phyloP scores from a whole-genome alignment of 2,888 invertebrate genomes.

The Macrosoma leucophasiata region DNA sequence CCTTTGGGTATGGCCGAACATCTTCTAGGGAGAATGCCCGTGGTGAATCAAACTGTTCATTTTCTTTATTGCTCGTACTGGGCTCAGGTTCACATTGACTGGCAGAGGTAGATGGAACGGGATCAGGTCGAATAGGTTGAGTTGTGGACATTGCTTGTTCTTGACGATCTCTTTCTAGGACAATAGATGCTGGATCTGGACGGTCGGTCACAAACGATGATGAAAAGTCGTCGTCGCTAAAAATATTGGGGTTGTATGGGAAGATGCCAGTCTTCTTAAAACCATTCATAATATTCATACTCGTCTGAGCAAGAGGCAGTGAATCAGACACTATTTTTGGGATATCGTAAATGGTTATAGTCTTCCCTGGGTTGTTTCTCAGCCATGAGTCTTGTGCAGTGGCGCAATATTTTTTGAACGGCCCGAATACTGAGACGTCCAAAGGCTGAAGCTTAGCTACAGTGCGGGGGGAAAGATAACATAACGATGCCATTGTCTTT shows the following conservation, averaged over 20 bases:
- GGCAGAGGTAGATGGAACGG: slow-evolving; percentile 23
- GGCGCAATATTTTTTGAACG: slow-evolving; percentile 23
- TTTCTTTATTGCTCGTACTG: slow-evolving; percentile 26
- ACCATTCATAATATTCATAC: slow-evolving; percentile 23
- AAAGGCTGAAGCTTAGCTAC: slow-evolving; percentile 22
- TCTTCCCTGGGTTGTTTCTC: slow-evolving; percentile 24
- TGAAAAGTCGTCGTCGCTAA: slow-evolving; percentile 21
- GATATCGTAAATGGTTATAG: slow-evolving; percentile 28
- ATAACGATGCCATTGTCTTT: slow-evolving; percentile 27
- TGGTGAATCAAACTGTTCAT: slow-evolving; percentile 19
- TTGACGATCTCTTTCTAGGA: slow-evolving; percentile 19
- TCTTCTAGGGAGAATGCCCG: too few species aligned
- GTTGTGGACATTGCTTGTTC: slow-evolving; percentile 21
- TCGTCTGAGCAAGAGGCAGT: slow-evolving; percentile 22
- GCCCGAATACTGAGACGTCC: slow-evolving; percentile 26
- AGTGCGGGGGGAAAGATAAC: slow-evolving; percentile 25
- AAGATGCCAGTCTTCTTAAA: slow-evolving; percentile 26
- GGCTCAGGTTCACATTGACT: slow-evolving; percentile 27
- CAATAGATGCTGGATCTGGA: slow-evolving; percentile 19
- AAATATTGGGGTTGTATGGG: slow-evolving; percentile 22
- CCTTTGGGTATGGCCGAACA: too few species aligned
- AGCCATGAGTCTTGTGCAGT: slow-evolving; percentile 23
- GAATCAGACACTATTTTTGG: slow-evolving; percentile 24
- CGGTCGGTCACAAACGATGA: slow-evolving; percentile 29
- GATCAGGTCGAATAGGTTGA: slow-evolving; percentile 19